These are phyloP conservation scores for Zaprionus lachaisei DNA, from an alignment of 1,140 invertebrate species.

Conservation along the genomic window DNA sequence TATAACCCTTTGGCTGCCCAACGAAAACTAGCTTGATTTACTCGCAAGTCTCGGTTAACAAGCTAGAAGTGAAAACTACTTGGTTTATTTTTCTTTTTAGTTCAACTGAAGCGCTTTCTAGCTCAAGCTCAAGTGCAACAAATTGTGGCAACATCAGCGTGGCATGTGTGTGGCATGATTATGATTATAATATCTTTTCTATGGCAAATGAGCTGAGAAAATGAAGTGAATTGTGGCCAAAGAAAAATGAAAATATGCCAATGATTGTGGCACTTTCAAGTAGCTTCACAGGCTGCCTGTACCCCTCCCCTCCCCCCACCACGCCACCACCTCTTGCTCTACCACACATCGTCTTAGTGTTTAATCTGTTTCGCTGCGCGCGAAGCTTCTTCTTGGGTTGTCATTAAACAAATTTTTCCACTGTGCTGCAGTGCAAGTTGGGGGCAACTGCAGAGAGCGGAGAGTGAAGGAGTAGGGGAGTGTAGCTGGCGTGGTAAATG, in stretches of 20 bases:
- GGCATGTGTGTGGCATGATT: constrained; percentile 31
- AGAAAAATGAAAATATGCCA: constrained; percentile 47
- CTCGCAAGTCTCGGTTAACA: not conserved
- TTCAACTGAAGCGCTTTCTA: not conserved
- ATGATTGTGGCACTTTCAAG: constrained; percentile 59
- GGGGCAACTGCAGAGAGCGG: not conserved
- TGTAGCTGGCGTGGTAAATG: constrained; percentile 24
- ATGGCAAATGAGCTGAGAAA: constrained; percentile 32
- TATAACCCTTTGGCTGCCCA: not conserved
- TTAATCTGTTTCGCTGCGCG: constrained; percentile 3
- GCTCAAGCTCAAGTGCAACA: constrained; percentile 50
- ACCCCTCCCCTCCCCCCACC: not conserved
- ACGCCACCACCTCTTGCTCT: not conserved
- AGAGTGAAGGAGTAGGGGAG: not conserved
- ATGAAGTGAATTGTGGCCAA: not conserved
- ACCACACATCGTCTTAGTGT: not conserved
- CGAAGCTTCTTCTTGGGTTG: constrained; percentile 29
- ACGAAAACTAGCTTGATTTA: not conserved
- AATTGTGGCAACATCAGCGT: constrained; percentile 22
- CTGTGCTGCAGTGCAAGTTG: constrained; percentile 7
- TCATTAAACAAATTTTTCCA: constrained; percentile 48
- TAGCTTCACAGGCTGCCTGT: not conserved
- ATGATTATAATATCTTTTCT: constrained; percentile 17
- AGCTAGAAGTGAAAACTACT: not conserved
- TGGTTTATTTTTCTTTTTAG: not conserved